Evolutionary conservation across 1,140 invertebrate species (phyloP).

Genomic region (Metaphire vulgaris): DNA sequence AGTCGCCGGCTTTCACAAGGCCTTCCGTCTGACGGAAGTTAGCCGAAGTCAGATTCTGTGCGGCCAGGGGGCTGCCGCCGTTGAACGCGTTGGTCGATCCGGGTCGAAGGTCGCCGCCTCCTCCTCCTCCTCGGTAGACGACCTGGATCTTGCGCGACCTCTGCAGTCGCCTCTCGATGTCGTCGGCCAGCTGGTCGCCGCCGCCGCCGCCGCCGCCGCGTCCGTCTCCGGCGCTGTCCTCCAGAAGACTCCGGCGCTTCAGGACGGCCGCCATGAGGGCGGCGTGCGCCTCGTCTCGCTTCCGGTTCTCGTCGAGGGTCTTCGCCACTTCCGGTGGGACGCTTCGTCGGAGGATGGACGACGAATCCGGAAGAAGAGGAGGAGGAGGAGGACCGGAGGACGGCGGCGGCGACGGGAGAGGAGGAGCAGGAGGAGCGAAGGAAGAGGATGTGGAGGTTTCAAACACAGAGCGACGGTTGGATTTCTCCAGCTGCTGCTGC

Average conservation of each 20-base stretch:
- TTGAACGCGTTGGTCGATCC: neutral
- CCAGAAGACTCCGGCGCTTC: conserved; percentile 19
- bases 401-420: too few species aligned
- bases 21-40: too few species aligned
- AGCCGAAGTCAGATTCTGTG: too few species aligned
- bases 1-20: too few species aligned
- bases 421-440: neutral
- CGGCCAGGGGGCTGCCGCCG: neutral
- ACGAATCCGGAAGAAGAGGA: neutral
- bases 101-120: neutral
- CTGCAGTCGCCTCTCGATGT: conserved; percentile 24
- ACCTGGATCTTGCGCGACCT: conserved; percentile 17
- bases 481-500: too few species aligned
- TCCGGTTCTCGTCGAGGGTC: neutral
- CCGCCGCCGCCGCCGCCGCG: neutral
- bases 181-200: conserved; percentile 19
- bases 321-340: neutral
- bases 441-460: too few species aligned
- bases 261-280: conserved; percentile 19
- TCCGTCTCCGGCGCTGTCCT: conserved; percentile 10
- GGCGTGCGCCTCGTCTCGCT: conserved; percentile 1
- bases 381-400: too few species aligned
- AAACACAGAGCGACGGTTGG: neutral
- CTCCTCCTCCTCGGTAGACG: conserved; percentile 12
- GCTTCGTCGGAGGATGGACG: neutral